Conservation (phyloP, 2,797 vertebrate genomes). For the Urocyon cinereoargenteus region DNA sequence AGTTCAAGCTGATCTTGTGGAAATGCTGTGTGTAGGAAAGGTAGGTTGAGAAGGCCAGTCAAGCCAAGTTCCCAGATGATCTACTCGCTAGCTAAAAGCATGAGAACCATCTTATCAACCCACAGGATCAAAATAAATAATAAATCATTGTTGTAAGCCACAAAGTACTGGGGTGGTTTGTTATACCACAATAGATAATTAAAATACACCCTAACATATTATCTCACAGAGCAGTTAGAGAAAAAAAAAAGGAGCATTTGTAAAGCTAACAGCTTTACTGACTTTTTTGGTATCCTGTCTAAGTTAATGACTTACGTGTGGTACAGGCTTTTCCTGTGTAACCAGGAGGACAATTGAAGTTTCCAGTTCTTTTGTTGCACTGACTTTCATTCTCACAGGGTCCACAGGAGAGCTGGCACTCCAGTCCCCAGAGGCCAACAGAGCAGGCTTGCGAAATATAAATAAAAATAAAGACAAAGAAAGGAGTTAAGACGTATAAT, state of each 20-base stretch:
- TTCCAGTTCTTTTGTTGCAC: slow-evolving; percentile 87
- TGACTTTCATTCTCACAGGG: slow-evolving; percentile 86
- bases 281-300: neutral
- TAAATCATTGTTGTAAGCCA: neutral
- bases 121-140: neutral
- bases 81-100: neutral
- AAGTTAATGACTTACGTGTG: slow-evolving; percentile 74
- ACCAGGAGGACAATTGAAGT: slow-evolving; percentile 87
- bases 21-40: neutral
- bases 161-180: neutral
- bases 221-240: neutral
- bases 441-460: slow-evolving; percentile 85
- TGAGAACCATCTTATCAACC: neutral
- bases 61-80: neutral
- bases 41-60: neutral
- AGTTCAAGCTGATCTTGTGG: neutral
- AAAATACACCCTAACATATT: neutral
- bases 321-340: slow-evolving; percentile 88
- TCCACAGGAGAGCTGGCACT: slow-evolving; percentile 86
- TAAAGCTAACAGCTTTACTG: neutral
- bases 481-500: neutral
- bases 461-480: slow-evolving; percentile 47
- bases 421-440: slow-evolving; percentile 87
- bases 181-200: neutral
- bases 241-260: slow-evolving; percentile 38